Percentiles rank a stretch among this genome's conserved stretches.
These are phyloP conservation scores for Rhamphomyia laevipes DNA, from an alignment of 2,888 invertebrate species.

Conservation along the genomic window DNA sequence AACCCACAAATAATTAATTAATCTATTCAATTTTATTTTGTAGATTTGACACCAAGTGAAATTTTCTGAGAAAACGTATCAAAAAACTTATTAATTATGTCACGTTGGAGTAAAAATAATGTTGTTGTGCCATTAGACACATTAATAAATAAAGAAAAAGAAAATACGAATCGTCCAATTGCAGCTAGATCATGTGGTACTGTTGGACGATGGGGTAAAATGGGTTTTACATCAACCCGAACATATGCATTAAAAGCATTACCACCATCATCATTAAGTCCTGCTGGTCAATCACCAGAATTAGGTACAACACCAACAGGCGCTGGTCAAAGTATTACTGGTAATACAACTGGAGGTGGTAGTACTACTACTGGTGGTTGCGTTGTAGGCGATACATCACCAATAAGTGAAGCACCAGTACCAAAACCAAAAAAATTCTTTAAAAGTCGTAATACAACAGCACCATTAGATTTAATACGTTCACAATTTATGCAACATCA, in stretches of 20 bases:
- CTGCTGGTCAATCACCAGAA: constrained; percentile 22
- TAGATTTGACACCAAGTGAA: no score
- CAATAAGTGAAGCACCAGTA: constrained; percentile 39
- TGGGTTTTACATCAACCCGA: constrained; percentile 82
- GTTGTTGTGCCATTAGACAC: constrained; percentile 52
- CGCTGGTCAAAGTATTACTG: neutral
- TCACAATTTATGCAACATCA: constrained; percentile 35
- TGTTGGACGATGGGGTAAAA: constrained; percentile 89
- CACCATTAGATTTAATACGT: constrained; percentile 37
- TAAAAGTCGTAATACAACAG: constrained; percentile 64
- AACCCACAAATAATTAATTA: no score
- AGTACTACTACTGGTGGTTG: neutral
- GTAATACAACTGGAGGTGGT: neutral
- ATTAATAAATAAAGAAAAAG: constrained; percentile 48
- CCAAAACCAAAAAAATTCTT: constrained; percentile 83
- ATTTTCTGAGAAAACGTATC: neutral
- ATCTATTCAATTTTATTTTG: no score
- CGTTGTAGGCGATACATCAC: constrained; percentile 11
- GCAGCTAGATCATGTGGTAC: constrained; percentile 83
- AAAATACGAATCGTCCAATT: constrained; percentile 76
- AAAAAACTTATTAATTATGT: constrained; percentile 36
- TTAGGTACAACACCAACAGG: constrained; percentile 18
- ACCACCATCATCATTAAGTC: constrained; percentile 22
- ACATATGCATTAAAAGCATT: constrained; percentile 37
- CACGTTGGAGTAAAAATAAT: constrained; percentile 53